A percentile compares a stretch with the other conserved stretches of the same genome.
These are phyloP conservation scores for Oreamnos americanus DNA, from an alignment of 2,113 vertebrate genomes.

Conservation along the genomic window DNA sequence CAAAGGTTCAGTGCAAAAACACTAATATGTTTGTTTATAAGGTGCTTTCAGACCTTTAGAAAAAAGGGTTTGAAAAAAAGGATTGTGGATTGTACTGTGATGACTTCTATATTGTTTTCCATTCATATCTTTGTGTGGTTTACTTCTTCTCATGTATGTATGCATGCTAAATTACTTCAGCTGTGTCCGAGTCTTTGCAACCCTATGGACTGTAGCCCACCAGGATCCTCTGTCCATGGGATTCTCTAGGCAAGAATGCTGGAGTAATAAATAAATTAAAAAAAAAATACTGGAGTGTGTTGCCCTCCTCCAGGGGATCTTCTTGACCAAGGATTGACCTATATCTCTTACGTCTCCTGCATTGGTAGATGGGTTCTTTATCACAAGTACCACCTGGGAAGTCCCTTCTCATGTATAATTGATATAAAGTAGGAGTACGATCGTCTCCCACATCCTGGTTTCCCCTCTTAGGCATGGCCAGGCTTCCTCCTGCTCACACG, in stretches of 20 bases:
- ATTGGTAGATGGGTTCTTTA: not conserved
- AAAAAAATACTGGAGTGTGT: not conserved
- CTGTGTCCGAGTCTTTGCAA: not conserved
- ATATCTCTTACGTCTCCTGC: not conserved
- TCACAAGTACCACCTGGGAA: not conserved
- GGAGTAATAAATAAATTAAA: not conserved
- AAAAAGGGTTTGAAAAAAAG: not conserved
- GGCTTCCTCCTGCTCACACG: not conserved
- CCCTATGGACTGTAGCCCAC: not conserved
- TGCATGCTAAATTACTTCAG: not conserved
- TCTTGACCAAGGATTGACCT: not conserved
- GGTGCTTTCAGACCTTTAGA: not conserved
- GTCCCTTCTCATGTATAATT: not conserved
- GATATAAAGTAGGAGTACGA: not conserved
- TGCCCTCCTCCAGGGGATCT: not conserved
- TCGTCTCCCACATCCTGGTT: not conserved
- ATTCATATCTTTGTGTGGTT: not conserved
- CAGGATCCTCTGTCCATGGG: not conserved
- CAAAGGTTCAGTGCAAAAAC: not conserved
- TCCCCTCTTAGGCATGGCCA: not conserved
- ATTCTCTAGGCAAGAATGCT: not conserved
- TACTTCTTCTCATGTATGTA: not conserved
- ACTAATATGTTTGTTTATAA: not conserved
- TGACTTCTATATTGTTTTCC: not conserved
- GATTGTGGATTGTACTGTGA: not conserved